These are phyloP conservation scores for Gryllus bimaculatus DNA, from an alignment of 1,140 invertebrate species.

Conservation along the genomic window DNA sequence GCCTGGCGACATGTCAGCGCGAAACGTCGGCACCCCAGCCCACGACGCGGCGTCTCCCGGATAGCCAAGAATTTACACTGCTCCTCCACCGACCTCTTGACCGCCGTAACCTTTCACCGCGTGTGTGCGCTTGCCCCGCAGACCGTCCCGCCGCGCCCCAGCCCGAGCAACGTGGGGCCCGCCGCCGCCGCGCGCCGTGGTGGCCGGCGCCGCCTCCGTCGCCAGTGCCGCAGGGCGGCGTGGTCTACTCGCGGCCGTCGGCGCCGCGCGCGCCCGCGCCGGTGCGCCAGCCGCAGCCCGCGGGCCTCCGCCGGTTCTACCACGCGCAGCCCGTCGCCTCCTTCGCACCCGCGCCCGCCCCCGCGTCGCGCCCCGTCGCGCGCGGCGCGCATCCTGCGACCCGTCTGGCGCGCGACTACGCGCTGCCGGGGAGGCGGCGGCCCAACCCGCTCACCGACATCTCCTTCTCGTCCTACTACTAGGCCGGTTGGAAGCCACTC, in stretches of 20 bases:
- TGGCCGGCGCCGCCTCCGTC: conserved; percentile 7
- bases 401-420: conserved; percentile 70
- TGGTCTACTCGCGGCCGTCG: not conserved
- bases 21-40: too few relatives aligned
- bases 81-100: too few relatives aligned
- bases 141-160: not conserved
- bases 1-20: too few relatives aligned
- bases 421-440: conserved; percentile 56
- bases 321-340: not conserved
- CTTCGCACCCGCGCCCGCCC: not conserved
- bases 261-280: conserved; percentile 3
- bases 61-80: too few relatives aligned
- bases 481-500: not conserved
- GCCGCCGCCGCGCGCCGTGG: not conserved
- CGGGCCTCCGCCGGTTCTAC: not conserved
- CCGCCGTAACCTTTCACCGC: not conserved
- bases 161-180: not conserved
- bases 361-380: not conserved
- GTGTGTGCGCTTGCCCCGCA: not conserved
- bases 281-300: not conserved
- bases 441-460: conserved; percentile 58
- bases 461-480: conserved; percentile 48
- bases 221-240: not conserved
- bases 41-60: too few relatives aligned
- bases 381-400: conserved; percentile 58